Conservation (phyloP, 92 coral and sea anemone species). For the Pocillopora grandis region DNA sequence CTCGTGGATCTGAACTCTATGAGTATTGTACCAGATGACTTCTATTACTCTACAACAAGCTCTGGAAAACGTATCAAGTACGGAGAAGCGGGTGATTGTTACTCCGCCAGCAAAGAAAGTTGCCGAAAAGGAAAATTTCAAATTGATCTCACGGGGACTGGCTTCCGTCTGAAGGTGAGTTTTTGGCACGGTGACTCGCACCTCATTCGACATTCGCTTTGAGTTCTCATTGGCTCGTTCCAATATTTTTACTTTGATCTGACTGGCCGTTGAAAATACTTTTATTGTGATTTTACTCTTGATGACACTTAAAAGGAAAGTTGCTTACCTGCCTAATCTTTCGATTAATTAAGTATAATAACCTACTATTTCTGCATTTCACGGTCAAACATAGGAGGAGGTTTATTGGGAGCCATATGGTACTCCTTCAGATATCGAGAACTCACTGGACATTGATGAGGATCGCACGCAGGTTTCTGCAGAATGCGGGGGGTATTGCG, state of each 20-base stretch:
- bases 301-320: no score
- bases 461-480: conserved; percentile 69
- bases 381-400: conserved; percentile 41
- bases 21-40: conserved; percentile 74
- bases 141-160: conserved; percentile 85
- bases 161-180: conserved; percentile 75
- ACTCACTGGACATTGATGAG: conserved; percentile 64
- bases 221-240: no score
- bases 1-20: conserved; percentile 69
- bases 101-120: conserved; percentile 76
- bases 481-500: conserved; percentile 97
- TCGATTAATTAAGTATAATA: background rate
- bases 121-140: conserved; percentile 89
- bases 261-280: background rate
- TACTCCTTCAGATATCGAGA: conserved; percentile 73
- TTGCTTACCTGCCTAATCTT: no score
- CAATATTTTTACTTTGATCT: no score
- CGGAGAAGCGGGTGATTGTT: conserved; percentile 93
- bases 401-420: conserved; percentile 90
- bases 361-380: background rate
- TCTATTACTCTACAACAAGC: conserved; percentile 60
- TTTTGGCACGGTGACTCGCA: background rate
- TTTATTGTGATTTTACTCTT: background rate
- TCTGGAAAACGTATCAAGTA: conserved; percentile 68
- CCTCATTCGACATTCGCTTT: background rate